These are phyloP conservation scores for Microcebus tavaratra DNA, from an alignment of 2,113 vertebrate species.

Conservation along the genomic window DNA sequence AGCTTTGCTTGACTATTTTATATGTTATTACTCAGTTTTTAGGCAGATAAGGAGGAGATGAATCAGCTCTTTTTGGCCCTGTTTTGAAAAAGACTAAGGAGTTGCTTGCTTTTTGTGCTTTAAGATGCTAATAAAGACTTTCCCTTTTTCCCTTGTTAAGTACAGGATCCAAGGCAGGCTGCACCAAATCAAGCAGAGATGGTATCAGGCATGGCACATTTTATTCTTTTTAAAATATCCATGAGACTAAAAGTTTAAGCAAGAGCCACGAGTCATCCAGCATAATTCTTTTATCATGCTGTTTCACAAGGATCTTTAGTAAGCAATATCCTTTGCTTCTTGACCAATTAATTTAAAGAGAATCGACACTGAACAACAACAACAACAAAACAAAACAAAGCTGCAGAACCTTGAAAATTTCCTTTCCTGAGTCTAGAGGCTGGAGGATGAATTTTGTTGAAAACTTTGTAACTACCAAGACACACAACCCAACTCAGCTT, in stretches of 20 bases:
- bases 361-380: background rate
- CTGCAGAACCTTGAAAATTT: background rate
- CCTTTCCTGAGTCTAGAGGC: background rate
- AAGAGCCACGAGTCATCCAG: background rate
- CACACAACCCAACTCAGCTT: background rate
- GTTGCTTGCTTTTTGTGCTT: slow-evolving; percentile 17
- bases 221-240: slow-evolving; percentile 50
- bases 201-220: slow-evolving; percentile 30
- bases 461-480: background rate
- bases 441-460: background rate
- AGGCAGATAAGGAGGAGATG: background rate
- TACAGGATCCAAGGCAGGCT: slow-evolving; percentile 15
- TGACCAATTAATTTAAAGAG: slow-evolving; percentile 22
- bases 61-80: background rate
- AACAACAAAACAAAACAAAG: background rate
- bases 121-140: slow-evolving; percentile 26
- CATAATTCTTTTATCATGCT: background rate
- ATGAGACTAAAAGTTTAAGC: background rate
- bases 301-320: slow-evolving; percentile 37
- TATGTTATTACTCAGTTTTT: background rate
- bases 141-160: slow-evolving; percentile 3
- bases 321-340: background rate
- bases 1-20: background rate
- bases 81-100: slow-evolving; percentile 48
- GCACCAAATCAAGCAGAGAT: slow-evolving; percentile 52